Base-by-base conservation (phyloP, 2,113 vertebrate genomes). In the Mormoops blainvillei region DNA sequence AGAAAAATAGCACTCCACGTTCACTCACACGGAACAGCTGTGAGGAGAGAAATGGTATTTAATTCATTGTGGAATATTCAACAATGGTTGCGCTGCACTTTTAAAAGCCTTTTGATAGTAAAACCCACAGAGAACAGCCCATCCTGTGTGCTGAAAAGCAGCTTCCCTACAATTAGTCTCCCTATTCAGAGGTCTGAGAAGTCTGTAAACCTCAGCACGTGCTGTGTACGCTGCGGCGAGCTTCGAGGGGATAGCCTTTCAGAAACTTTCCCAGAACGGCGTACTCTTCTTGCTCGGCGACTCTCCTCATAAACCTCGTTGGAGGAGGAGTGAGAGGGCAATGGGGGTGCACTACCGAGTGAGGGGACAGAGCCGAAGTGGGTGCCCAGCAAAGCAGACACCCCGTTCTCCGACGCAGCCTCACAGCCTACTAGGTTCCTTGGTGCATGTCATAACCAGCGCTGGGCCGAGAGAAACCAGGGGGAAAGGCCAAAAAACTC, bases 51-150 rank as follows among this genome's bases (percentile, higher is more conserved):
- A 98, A 89, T 85, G 67, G 9, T 36, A 41, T 67, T 97, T 97
- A 97, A 97, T 97, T 98, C 89, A 92, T 97, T 97, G 84, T 94
- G 97, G 94, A 97, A 91, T 68, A 87, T 95, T 97, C 98, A 98
- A 96, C 93, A 95, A 95, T 38, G 82, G 96, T 95, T 89, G 89
- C 7, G 14, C 82, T 96, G 97, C 97, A 96, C 97, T 98, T 97
- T 97, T 94, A 95, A 94, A 98, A 98, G 94, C 96, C 98, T 95
- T 97, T 98, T 97, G 98, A 98, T 98, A 97, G 96, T 93, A 93
- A 97, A 92, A 48, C 97, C 97, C 97, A 85, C 0, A 54, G 96
- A 97, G 97, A 92, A 96, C 93, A 97, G 68, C 96, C 97, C 97
- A 54, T 98, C 96, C 74, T 52, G 92, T 80, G 97, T 91, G 96